phyloP scores from a whole-genome alignment of 2,888 invertebrate genomes.

The Congeria kusceri region DNA sequence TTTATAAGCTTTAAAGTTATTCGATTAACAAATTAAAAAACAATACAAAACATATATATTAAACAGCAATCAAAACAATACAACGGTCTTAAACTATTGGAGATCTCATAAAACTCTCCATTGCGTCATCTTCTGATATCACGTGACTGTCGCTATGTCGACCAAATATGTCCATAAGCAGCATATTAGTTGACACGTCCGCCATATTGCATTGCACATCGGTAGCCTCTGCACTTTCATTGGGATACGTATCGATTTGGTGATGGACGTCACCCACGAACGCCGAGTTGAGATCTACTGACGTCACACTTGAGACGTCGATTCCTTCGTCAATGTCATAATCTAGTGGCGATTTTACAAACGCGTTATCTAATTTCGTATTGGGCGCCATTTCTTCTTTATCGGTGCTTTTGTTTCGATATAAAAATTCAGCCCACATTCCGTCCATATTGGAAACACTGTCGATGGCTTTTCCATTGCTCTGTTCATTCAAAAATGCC shows the following conservation, averaged over 20 bases:
- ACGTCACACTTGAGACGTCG: constrained; percentile 1
- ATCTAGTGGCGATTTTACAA: background rate
- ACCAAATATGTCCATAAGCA: background rate
- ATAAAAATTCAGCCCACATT: too few species aligned
- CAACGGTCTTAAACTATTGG: too few species aligned
- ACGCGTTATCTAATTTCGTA: background rate
- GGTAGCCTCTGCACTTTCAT: background rate
- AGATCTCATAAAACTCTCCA: constrained; percentile 2
- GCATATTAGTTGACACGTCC: background rate
- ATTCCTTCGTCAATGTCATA: constrained; percentile 2
- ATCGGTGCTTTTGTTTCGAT: too few species aligned
- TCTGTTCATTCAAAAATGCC: too few species aligned
- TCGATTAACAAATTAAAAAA: too few species aligned
- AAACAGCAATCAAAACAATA: too few species aligned
- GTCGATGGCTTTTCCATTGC: too few species aligned
- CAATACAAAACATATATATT: too few species aligned
- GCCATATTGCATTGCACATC: background rate
- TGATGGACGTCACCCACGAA: background rate
- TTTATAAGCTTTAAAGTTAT: too few species aligned
- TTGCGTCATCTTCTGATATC: constrained; percentile 2
- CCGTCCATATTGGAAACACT: too few species aligned
- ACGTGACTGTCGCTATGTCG: background rate
- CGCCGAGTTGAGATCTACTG: background rate
- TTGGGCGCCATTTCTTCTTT: background rate
- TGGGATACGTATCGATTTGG: background rate